Base-by-base conservation (phyloP, 2,797 vertebrate genomes). In the Decapterus maruadsi region DNA sequence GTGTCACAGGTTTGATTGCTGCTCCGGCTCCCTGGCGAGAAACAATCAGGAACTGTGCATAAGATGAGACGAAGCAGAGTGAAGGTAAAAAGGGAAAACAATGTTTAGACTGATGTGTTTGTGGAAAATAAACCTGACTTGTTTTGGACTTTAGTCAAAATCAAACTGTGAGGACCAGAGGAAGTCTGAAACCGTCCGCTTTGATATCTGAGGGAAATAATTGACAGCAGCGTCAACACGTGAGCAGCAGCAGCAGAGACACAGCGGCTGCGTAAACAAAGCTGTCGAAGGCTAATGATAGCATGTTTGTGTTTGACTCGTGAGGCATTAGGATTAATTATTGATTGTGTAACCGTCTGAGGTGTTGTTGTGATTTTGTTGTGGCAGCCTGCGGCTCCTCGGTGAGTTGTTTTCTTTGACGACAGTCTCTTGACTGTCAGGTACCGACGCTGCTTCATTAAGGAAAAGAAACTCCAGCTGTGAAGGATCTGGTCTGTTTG, bases 1-100 rank as follows among this genome's bases (percentile, higher is more conserved):
- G 43, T 19, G 59, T 45, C 29, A 19, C 59, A 13, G 53, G 45
- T 68, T 38, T 54, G 64, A 61, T 75, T 12, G 43, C 46, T 59
- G 5, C 7, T 55, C 48, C 8, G 1, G 31, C 31, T 34, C 31
- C 50, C 6, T 43, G 5, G n/a, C 13, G 46, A 46, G 36, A 53
- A 66, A 61, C 13, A 46, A 51, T 11, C 5, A 42, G 10, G 17
- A 20, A 36, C n/a, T 38, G 38, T 19, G 40, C 4, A 9, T 9
- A 34, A 34, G 31, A 34, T 34, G 31, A 34, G 26, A 26, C 31
- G 31, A 34, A 34, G 31, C 31, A 34, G 31, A 34, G 31, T 34
- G 31, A 34, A 34, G 6, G 31, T 34, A 34, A 34, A 34, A 34
- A 5, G 26, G 26, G 26, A 26, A 26, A 26, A 26, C 26, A 26